Evolutionary conservation across 2,888 invertebrate genomes (phyloP).

Genomic region (Polyommatus iphigenia): DNA sequence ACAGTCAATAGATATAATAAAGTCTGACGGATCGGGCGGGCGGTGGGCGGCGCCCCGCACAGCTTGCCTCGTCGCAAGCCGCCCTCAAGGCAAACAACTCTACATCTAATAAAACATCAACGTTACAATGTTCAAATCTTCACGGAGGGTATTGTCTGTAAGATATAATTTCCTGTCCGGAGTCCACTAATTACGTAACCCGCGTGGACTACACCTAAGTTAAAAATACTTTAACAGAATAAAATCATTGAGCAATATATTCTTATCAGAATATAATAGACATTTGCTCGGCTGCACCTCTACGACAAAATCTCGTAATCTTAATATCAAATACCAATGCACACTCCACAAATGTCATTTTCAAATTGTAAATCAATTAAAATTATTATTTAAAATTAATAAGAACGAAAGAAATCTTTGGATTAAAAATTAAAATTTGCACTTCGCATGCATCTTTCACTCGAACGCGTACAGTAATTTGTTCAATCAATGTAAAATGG

Average conservation of each 20-base stretch:
- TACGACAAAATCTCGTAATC: conserved; percentile 70
- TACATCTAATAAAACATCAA: conserved; percentile 74
- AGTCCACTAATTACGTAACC: conserved; percentile 69
- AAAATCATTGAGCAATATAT: conserved; percentile 80
- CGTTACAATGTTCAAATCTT: conserved; percentile 66
- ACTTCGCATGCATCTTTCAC: conserved; percentile 75
- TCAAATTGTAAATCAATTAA: conserved; percentile 62
- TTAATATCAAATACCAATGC: conserved; percentile 76
- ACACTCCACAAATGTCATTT: conserved; percentile 77
- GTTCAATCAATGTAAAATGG: conserved; percentile 68
- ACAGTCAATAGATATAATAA: conserved; percentile 60
- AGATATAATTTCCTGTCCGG: conserved; percentile 72
- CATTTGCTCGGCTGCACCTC: conserved; percentile 79
- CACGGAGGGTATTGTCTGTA: conserved; percentile 80
- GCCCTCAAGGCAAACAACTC: conserved; percentile 50
- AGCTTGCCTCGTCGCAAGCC: conserved; percentile 63
- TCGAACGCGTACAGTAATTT: conserved; percentile 67
- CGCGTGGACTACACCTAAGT: conserved; percentile 70
- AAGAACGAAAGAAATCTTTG: conserved; percentile 75
- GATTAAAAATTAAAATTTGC: conserved; percentile 76
- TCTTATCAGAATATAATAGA: conserved; percentile 77
- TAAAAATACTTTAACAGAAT: conserved; percentile 77
- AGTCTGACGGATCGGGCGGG: conserved; percentile 54
- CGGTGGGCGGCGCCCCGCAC: conserved; percentile 63
- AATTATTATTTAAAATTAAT: conserved; percentile 54